These are phyloP conservation scores for Tribolium freemani DNA, from an alignment of 2,888 invertebrate species.

Conservation along the genomic window DNA sequence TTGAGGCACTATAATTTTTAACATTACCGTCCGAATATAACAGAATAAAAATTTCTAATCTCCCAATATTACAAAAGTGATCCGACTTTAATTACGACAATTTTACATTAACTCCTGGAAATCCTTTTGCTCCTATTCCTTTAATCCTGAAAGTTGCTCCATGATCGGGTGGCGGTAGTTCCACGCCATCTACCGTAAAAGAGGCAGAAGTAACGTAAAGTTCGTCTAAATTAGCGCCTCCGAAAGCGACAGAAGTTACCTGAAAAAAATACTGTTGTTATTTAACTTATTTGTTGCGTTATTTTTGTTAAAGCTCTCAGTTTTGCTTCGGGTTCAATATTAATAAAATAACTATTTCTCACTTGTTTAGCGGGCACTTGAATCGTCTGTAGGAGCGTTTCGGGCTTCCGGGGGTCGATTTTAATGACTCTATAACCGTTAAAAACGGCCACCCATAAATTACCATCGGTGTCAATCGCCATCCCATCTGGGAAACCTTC, in stretches of 20 bases:
- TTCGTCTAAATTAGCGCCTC: slow-evolving; percentile 56
- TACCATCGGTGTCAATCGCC: slow-evolving; percentile 84
- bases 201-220: slow-evolving; percentile 56
- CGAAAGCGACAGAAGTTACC: slow-evolving; percentile 58
- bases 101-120: slow-evolving; percentile 56
- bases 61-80: too few species aligned
- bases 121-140: slow-evolving; percentile 64
- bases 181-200: slow-evolving; percentile 52
- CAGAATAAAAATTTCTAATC: too few species aligned
- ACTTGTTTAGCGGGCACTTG: slow-evolving; percentile 77
- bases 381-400: slow-evolving; percentile 72
- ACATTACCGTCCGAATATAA: too few species aligned
- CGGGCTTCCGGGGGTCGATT: slow-evolving; percentile 72
- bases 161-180: slow-evolving; percentile 55
- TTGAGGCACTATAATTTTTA: too few species aligned
- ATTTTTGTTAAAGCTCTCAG: too few species aligned
- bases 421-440: slow-evolving; percentile 75
- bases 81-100: too few species aligned
- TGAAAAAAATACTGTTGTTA: too few species aligned
- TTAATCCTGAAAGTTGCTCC: slow-evolving; percentile 65
- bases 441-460: slow-evolving; percentile 84
- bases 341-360: background rate
- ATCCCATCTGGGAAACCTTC: slow-evolving; percentile 79
- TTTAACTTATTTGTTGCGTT: too few species aligned
- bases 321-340: too few species aligned